These are phyloP conservation scores for Hesperia comma DNA, from an alignment of 2,888 invertebrate species.

Conservation along the genomic window DNA sequence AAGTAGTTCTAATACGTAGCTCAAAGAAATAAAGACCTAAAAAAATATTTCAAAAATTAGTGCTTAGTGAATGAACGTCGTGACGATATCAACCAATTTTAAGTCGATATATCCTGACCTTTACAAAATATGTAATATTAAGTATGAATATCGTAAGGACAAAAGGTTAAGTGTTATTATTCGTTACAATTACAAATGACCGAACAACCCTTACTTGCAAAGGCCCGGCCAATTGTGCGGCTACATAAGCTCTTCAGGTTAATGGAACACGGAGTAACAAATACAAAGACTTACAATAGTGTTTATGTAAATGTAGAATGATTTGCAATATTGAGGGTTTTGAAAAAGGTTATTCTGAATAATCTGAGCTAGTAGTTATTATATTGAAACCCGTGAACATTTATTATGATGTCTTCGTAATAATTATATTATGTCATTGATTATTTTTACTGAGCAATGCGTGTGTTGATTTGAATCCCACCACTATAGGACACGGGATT, in stretches of 20 bases:
- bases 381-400: too few relatives aligned
- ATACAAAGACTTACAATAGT: slow-evolving; percentile 4
- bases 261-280: neutral
- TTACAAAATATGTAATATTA: neutral
- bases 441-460: too few relatives aligned
- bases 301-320: neutral
- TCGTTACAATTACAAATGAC: slow-evolving; percentile 14
- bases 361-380: too few relatives aligned
- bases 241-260: slow-evolving; percentile 1
- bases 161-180: slow-evolving; percentile 14
- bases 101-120: neutral
- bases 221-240: slow-evolving; percentile 4
- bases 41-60: too few relatives aligned
- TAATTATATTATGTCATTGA: too few relatives aligned
- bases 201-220: slow-evolving; percentile 2
- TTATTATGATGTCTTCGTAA: too few relatives aligned
- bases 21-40: too few relatives aligned
- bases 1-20: too few relatives aligned
- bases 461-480: too few relatives aligned
- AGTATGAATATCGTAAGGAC: neutral
- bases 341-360: too few relatives aligned
- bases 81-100: neutral
- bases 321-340: neutral
- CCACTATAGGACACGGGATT: too few relatives aligned
- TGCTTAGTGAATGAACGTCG: neutral